Evolutionary conservation across 2,797 vertebrate species (phyloP).

Genomic region (Pogonophryne albipinna): DNA sequence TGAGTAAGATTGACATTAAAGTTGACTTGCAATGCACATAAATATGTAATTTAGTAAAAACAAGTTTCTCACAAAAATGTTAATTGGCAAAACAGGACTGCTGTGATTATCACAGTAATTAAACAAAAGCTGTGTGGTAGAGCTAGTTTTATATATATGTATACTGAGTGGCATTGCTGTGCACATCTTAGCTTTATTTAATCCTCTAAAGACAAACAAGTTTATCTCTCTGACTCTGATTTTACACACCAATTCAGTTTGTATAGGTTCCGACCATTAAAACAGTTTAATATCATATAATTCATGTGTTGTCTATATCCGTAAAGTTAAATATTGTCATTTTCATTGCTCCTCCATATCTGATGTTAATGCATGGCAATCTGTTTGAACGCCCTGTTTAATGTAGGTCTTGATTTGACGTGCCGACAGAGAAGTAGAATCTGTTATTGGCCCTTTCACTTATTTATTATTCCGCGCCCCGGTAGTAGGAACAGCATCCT

Average conservation of each 20-base stretch:
- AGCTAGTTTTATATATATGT: neutral
- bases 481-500: slow-evolving; percentile 51
- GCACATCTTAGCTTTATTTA: neutral
- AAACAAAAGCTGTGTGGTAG: neutral
- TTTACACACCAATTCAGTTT: neutral
- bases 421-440: slow-evolving; percentile 25
- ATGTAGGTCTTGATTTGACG: slow-evolving; percentile 49
- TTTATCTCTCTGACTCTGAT: neutral
- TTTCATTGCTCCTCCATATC: slow-evolving; percentile 35
- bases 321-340: slow-evolving; percentile 36
- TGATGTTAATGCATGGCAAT: slow-evolving; percentile 53
- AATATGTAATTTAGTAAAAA: neutral
- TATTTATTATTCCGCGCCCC: slow-evolving; percentile 79
- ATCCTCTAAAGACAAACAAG: neutral
- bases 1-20: no score
- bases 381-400: slow-evolving; percentile 55
- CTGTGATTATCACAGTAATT: slow-evolving; percentile 3
- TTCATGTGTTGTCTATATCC: slow-evolving; percentile 21
- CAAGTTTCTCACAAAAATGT: neutral
- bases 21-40: neutral
- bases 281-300: slow-evolving; percentile 31
- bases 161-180: neutral
- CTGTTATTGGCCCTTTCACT: slow-evolving; percentile 57
- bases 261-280: neutral
- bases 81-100: neutral